Evolutionary conservation across 1,140 invertebrate species (phyloP), one percentile per base, ranked within the genome.

Genomic region (Lanistes nyassanus): DNA sequence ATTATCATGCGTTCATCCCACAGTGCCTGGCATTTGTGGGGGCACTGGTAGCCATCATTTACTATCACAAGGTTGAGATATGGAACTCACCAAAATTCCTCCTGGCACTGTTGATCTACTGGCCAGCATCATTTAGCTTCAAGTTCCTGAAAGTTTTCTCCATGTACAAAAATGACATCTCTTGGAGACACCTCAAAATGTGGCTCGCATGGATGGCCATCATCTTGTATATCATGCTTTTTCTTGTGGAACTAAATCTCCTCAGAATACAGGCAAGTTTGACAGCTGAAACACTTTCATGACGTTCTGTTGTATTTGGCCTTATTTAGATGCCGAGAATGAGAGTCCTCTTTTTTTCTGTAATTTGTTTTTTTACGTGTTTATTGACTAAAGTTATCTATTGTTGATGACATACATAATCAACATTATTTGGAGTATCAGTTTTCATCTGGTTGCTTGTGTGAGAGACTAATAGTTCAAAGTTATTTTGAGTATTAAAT

Each of bases 1-100:
- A 85, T 75, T 83, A 82, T 53, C 87, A 88, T 77, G 79, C 84
- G 13, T 83, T 85, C 70, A 69, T 88, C 9, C 86, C 86, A 19
- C 84, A 83, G 23, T 82, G 79, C 67, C 67, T 85, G 19, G 76
- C 81, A 21, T 74, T 85, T n/a, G 21, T 84, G 26, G 83, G 81
- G 23, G 76, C 84, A 19, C 56, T 86, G 13, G 60, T 84, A 9
- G 82, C 80, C 19, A 83, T 88, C 34, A 73, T 85, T 9, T 85
- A 83, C 60, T 88, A 87, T 70, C 87, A 88, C 74, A 88, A 86
- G 78, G 83, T 88, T 51, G 87, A 88, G 76, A 83, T 86, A 78
- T 88, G 85, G 86, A 88, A 88, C 75, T 87, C 86, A 2, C 86
- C 87, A 26, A 79, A 79, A 77, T 87, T 87, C 72, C 79, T 88